Evolutionary conservation across 2,888 invertebrate genomes (phyloP).

Genomic region (Ophioninae sp.): DNA sequence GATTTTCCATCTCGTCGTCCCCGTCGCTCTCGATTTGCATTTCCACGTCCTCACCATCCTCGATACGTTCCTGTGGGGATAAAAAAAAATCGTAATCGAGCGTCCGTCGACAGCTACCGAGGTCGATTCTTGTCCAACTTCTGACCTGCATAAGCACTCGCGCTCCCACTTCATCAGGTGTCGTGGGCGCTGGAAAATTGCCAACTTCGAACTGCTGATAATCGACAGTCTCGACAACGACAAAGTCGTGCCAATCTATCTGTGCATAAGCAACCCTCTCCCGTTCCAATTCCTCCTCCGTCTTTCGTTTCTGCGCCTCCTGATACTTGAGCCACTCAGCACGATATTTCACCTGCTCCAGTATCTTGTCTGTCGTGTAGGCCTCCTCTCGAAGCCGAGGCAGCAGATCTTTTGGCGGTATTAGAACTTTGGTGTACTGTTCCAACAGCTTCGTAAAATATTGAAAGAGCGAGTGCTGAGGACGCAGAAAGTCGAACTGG

Average conservation of each 20-base stretch:
- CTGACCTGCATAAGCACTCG: conserved; percentile 91
- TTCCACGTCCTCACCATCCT: conserved; percentile 92
- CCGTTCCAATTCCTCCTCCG: conserved; percentile 97
- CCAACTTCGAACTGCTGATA: conserved; percentile 98
- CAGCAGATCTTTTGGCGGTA: conserved; percentile 96
- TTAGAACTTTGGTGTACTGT: conserved; percentile 98
- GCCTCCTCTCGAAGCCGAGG: conserved; percentile 90
- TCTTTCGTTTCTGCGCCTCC: conserved; percentile 94
- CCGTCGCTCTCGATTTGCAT: conserved; percentile 94
- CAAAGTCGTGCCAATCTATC: conserved; percentile 99
- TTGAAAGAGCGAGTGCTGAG: conserved; percentile 98
- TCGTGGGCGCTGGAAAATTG: conserved; percentile 98
- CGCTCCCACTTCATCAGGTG: conserved; percentile 98
- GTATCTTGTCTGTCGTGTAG: conserved; percentile 84
- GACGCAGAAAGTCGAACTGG: conserved; percentile 99
- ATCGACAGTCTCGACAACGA: conserved; percentile 99
- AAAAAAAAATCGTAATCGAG: neutral
- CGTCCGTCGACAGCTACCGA: neutral
- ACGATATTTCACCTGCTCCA: conserved; percentile 96
- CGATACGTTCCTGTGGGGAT: conserved; percentile 85
- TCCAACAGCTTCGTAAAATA: conserved; percentile 99
- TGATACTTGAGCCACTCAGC: conserved; percentile 98
- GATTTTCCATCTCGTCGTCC: conserved; percentile 84
- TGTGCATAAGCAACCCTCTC: conserved; percentile 98
- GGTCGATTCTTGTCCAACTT: neutral